phyloP scores from a whole-genome alignment of 1,140 invertebrate genomes.

The Micrasema minimum region DNA sequence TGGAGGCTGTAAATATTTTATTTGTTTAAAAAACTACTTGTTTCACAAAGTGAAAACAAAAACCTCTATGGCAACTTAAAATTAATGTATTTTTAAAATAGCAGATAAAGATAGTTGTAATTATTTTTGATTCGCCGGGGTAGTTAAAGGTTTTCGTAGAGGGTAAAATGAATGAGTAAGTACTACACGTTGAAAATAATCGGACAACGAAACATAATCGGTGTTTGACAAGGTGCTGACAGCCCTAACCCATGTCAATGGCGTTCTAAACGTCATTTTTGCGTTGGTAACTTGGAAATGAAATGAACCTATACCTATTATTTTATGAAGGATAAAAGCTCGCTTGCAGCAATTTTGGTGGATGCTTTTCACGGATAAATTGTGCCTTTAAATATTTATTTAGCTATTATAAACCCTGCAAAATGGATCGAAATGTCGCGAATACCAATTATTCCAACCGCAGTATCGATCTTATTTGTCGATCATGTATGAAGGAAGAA shows the following conservation, averaged over 20 bases:
- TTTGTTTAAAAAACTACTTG: too few relatives aligned
- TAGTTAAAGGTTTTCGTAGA: too few relatives aligned
- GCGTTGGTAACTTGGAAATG: conserved; percentile 42
- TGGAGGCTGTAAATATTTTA: too few relatives aligned
- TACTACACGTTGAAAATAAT: too few relatives aligned
- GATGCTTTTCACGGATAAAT: conserved; percentile 17
- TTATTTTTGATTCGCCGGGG: too few relatives aligned
- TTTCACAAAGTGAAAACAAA: too few relatives aligned
- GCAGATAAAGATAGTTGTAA: too few relatives aligned
- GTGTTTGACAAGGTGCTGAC: too few relatives aligned
- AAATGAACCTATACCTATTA: conserved; percentile 10
- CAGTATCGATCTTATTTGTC: conserved; percentile 55
- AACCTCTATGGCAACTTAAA: too few relatives aligned
- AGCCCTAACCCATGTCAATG: conserved; percentile 15
- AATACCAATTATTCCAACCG: conserved; percentile 6
- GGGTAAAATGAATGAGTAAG: too few relatives aligned
- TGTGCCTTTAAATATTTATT: conserved; percentile 33
- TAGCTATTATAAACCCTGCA: background rate
- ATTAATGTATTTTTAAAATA: too few relatives aligned
- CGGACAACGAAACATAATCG: too few relatives aligned
- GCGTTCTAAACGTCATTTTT: conserved; percentile 50
- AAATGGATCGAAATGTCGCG: conserved; percentile 14
- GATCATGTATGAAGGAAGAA: conserved; percentile 62
- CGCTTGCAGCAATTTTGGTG: background rate
- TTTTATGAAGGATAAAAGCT: conserved; percentile 18